These are phyloP conservation scores for Platycheirus albimanus DNA, from an alignment of 2,888 invertebrate genomes.

Conservation along the genomic window DNA sequence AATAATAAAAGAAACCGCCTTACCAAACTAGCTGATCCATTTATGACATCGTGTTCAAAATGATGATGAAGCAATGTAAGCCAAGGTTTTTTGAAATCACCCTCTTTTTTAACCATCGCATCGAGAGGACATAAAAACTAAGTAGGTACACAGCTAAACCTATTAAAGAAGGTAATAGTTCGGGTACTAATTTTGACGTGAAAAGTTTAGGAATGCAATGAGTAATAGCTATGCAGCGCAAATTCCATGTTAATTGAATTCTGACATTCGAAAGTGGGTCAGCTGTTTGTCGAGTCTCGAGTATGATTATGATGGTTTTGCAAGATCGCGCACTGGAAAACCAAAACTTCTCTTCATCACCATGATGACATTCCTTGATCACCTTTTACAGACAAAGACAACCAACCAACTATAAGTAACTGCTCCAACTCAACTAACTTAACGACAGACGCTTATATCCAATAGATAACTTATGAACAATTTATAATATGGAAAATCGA, in stretches of 20 bases:
- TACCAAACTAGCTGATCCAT: constrained; percentile 23
- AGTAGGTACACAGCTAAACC: constrained; percentile 22
- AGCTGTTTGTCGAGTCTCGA: constrained; percentile 35
- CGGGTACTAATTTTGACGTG: constrained; percentile 34
- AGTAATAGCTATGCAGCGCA: constrained; percentile 20
- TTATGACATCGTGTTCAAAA: constrained; percentile 23
- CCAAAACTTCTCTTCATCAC: constrained; percentile 31
- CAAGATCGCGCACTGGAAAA: constrained; percentile 39
- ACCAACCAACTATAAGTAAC: too few species aligned
- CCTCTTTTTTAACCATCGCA: constrained; percentile 24
- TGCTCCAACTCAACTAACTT: constrained; percentile 30
- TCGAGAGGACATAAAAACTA: constrained; percentile 34
- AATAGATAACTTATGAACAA: constrained; percentile 52
- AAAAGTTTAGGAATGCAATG: constrained; percentile 34
- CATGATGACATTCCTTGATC: constrained; percentile 57
- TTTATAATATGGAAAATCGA: constrained; percentile 66
- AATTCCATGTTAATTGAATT: constrained; percentile 58
- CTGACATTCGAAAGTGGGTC: constrained; percentile 66
- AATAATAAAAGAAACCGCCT: constrained; percentile 20
- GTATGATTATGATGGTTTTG: constrained; percentile 58
- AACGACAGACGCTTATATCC: constrained; percentile 25
- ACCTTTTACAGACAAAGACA: constrained; percentile 24
- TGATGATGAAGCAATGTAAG: constrained; percentile 40
- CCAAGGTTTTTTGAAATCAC: constrained; percentile 35
- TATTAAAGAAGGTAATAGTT: constrained; percentile 18